Base-by-base conservation (phyloP, 92 coral and sea anemone species). In the Palythoa heliodiscus region DNA sequence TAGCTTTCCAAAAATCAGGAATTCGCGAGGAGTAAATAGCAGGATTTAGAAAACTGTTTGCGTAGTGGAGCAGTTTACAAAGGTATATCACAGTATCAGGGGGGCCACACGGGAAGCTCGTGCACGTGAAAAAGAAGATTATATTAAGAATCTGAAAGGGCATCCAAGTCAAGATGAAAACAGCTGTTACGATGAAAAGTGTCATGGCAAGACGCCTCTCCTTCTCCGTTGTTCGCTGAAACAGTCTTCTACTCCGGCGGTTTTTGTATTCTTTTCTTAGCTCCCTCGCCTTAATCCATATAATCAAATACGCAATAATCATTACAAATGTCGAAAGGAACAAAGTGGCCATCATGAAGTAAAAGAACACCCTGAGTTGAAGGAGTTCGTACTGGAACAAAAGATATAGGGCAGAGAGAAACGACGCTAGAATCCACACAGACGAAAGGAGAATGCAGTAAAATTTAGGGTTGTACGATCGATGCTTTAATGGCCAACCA, bases 141-240 rank as follows among this genome's bases (percentile, higher is more conserved):
- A 94, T 48, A 68, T 94, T 94, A 3, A 94, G 77, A 55, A 94
- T 86, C 60, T 94, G 98, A 84, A 94, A 94, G 1, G 98, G 98
- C 40, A 94, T 85, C 98, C 98, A 94, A 16, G 93, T 92, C 14
- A 90, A 54, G 3, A 92, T 82, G 24, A 92, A 94, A 35, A 94
- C 95, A 1, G 98, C 92, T 19, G 98, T 94, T 8, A 94, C 98
- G 60, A 92, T 94, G 77, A 94, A 94, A 22, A 94, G 91, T 11
- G 98, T 94, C 77, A 84, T 61, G 0, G 93, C 92, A 14, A 92
- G 85, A 75, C 89, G 90, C 73, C 93, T 86, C 75, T 94, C 98
- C 25, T 87, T 92, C 69, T 94, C 98, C 2, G 74, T 80, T 3
- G 72, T 80, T 29, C 72, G 40, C 19, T 80, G 84, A 19, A 80